Conservation (phyloP, 2,113 vertebrate genomes). For the Chloroceryle aenea region DNA sequence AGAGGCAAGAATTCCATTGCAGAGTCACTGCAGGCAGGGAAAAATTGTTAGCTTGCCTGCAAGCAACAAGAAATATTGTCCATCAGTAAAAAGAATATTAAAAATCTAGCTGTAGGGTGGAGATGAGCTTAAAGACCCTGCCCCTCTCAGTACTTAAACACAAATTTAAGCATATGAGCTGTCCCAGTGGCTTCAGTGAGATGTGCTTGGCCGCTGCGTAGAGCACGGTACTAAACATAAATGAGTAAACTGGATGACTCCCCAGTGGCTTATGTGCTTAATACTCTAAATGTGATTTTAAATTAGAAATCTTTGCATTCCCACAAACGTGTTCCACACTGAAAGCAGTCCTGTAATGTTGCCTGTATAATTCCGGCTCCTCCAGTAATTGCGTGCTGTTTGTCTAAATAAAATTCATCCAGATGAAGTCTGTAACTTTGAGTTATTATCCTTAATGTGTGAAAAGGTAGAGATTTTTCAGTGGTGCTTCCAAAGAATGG, state of each 20-base stretch:
- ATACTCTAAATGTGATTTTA: neutral
- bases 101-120: neutral
- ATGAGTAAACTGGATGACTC: neutral
- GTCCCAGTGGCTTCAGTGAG: neutral
- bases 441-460: neutral
- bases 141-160: neutral
- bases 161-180: neutral
- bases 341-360: neutral
- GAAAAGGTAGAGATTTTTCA: neutral
- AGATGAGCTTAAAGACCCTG: neutral
- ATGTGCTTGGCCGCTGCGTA: neutral
- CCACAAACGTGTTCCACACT: neutral
- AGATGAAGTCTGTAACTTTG: conserved; percentile 8
- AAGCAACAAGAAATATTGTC: neutral
- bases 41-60: neutral
- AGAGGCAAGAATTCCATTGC: conserved; percentile 10
- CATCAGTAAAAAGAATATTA: neutral
- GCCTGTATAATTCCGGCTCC: neutral
- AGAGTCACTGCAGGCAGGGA: neutral
- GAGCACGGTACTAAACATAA: neutral
- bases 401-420: conserved; percentile 28
- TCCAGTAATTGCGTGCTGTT: neutral
- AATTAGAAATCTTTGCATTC: conserved; percentile 22
- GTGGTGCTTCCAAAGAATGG: neutral
- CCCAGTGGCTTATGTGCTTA: neutral